Base-by-base conservation (phyloP, 2,888 invertebrate genomes). In the Pheosia tremula region DNA sequence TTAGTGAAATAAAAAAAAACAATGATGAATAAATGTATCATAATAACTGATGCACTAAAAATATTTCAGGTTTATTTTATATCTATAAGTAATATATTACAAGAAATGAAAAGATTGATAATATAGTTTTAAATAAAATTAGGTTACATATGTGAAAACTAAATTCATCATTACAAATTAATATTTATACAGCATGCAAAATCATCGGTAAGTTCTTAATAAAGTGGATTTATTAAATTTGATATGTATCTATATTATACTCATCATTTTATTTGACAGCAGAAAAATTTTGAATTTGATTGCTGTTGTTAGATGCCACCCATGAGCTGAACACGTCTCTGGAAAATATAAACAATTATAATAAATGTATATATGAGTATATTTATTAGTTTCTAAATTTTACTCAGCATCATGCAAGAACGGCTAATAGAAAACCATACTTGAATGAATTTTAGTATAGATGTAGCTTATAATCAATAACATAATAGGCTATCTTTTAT, bases 281-380 rank as follows among this genome's bases (percentile, higher is more conserved):
- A 71, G 97, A 96, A 89, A 96, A 96, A 87, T 96, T 96, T 93
- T 96, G 96, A 86, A 96, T 95, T 89, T 96, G 95, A 91, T 95
- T 96, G 91, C 96, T 97, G 94, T 97, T 96, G 94, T 97, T 97
- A 81, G 96, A 96, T 69, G 97, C 96, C 83, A 98, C 97, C 97
- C 97, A 98, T 69, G 96, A 97, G 85, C 96, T 97, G 94, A 97
- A 98, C 71, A 98, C 98, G 91, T 98, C 98, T 93, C 97, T 97
- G 96, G 64, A 95, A 95, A 79, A 80, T 72, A 61, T 59, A 81
- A 79, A 77, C 66, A 77, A 77, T 66, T 24, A 24, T 24, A 24
- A 24, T 24, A 24, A 24, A 24, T 24, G 24, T 24, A 24, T 24
- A 24, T 24, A 24, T 24, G 24, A 24, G 24, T 24, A 24, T 24